phyloP scores from a whole-genome alignment of 2,888 invertebrate genomes.

The Drosophila dives region DNA sequence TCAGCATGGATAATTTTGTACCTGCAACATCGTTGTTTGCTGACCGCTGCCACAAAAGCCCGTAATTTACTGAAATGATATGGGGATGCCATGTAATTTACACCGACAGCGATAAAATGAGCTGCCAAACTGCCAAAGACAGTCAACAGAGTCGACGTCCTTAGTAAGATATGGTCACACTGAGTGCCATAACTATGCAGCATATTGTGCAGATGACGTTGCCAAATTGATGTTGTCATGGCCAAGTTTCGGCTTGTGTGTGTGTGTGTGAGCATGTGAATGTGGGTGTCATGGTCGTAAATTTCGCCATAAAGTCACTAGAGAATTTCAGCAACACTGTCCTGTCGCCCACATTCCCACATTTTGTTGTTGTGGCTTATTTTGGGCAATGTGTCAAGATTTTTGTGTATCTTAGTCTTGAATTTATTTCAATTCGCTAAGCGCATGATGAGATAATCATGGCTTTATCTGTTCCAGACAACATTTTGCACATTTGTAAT shows the following conservation, averaged over 20 bases:
- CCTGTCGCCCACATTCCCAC: not conserved
- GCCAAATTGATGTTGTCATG: constrained; percentile 59
- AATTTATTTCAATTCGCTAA: constrained; percentile 54
- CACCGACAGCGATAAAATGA: constrained; percentile 71
- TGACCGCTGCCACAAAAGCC: constrained; percentile 11
- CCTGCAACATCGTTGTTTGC: constrained; percentile 49
- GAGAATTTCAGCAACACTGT: not conserved
- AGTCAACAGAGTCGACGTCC: constrained; percentile 27
- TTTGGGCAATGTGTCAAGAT: constrained; percentile 45
- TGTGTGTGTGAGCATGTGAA: not conserved
- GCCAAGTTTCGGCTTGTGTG: constrained; percentile 35
- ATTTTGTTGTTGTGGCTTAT: constrained; percentile 16
- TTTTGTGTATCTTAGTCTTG: constrained; percentile 26
- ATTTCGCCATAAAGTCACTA: constrained; percentile 37
- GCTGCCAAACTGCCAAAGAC: constrained; percentile 68
- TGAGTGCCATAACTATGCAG: constrained; percentile 70
- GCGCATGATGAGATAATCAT: constrained; percentile 49
- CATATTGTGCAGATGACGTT: constrained; percentile 57
- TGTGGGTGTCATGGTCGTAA: constrained; percentile 45
- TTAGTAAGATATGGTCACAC: constrained; percentile 54
- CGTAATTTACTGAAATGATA: constrained; percentile 36
- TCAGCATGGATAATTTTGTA: constrained; percentile 14
- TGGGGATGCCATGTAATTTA: constrained; percentile 63
- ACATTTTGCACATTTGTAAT: not conserved
- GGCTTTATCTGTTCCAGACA: constrained; percentile 28